A percentile compares a stretch with the other conserved stretches of the same genome.
phyloP scores from a whole-genome alignment of 2,888 invertebrate genomes.

The Phengaris alcon region DNA sequence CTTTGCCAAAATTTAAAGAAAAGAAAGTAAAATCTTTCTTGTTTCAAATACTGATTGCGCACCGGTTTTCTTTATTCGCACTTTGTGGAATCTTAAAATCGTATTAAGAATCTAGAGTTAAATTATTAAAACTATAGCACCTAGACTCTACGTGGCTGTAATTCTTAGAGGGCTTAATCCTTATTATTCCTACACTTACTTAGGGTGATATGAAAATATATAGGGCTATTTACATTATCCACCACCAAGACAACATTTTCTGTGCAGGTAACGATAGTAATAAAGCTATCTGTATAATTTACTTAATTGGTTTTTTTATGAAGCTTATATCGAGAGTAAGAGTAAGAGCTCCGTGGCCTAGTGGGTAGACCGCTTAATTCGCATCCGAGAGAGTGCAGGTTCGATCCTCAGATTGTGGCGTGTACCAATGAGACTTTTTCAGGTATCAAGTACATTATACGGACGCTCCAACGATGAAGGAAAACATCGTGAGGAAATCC shows the following conservation, averaged over 20 bases:
- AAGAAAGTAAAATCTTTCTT: neutral
- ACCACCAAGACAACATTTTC: neutral
- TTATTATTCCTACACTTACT: neutral
- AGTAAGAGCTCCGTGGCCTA: no score
- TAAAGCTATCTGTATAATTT: no score
- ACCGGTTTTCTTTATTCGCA: neutral
- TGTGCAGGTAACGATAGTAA: no score
- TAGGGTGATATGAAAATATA: conserved; percentile 10
- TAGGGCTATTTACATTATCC: neutral
- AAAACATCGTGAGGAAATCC: no score
- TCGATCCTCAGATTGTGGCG: no score
- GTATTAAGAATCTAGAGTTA: neutral
- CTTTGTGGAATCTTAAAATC: conserved; percentile 5
- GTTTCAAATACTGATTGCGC: neutral
- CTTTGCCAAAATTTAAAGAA: neutral
- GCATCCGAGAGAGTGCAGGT: no score
- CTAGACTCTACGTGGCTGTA: neutral
- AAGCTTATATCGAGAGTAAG: no score
- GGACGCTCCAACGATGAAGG: no score
- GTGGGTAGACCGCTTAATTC: no score
- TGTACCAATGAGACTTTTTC: no score
- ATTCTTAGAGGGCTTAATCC: neutral
- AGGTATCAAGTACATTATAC: no score
- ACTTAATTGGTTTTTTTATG: no score
- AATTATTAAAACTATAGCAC: neutral